phyloP scores from a whole-genome alignment of 2,797 vertebrate genomes.

The Labeo calbasu region DNA sequence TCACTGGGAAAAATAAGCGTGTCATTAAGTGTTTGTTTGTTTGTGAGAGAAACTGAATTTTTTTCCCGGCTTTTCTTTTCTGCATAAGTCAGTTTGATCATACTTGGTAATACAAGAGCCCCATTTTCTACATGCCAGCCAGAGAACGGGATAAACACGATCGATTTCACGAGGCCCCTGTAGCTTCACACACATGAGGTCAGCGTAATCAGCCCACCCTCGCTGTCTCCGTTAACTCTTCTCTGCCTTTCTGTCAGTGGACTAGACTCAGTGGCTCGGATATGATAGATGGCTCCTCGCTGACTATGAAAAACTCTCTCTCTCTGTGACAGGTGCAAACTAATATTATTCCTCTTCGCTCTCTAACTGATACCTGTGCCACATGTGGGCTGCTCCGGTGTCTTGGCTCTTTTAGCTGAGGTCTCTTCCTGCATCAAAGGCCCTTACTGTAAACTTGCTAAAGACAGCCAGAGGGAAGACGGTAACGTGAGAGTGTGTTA shows the following conservation, averaged over 20 bases:
- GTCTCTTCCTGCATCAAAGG: conserved; percentile 38
- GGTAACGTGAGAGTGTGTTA: conserved; percentile 50
- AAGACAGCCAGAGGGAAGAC: neutral
- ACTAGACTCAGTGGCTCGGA: conserved; percentile 53
- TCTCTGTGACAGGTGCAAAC: conserved; percentile 64
- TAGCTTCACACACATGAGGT: conserved; percentile 46
- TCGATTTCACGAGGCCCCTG: conserved; percentile 34
- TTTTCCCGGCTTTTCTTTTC: neutral
- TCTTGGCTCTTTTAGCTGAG: conserved; percentile 19
- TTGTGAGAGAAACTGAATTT: neutral
- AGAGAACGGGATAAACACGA: conserved; percentile 45
- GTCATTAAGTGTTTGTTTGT: neutral
- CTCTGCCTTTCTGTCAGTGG: conserved; percentile 37
- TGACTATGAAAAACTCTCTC: conserved; percentile 24
- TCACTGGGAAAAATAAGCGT: neutral
- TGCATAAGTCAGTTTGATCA: conserved; percentile 25
- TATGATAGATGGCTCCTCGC: conserved; percentile 47
- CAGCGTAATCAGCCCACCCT: conserved; percentile 37
- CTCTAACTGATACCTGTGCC: conserved; percentile 38
- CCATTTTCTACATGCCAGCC: conserved; percentile 42
- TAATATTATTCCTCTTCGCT: conserved; percentile 49
- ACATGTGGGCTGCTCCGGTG: conserved; percentile 1
- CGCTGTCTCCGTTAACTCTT: conserved; percentile 48
- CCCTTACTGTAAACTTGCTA: conserved; percentile 15
- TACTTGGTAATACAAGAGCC: conserved; percentile 48